phyloP scores from a whole-genome alignment of 2,888 invertebrate species.

The Spodoptera littoralis region DNA sequence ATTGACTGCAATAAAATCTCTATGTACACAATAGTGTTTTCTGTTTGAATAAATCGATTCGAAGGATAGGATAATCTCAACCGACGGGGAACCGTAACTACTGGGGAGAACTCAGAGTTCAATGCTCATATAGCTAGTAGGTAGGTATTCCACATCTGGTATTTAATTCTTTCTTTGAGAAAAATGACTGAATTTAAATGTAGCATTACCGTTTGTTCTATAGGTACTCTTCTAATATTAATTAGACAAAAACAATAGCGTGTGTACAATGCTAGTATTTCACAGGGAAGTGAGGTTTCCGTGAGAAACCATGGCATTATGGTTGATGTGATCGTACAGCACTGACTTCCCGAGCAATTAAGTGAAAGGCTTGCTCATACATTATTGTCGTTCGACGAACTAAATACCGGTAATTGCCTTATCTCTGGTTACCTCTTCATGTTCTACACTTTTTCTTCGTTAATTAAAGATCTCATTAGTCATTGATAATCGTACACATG shows the following conservation, averaged over 20 bases:
- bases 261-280: slow-evolving; percentile 40
- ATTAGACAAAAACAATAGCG: slow-evolving; percentile 35
- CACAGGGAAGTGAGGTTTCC: slow-evolving; percentile 55
- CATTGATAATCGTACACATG: slow-evolving; percentile 7
- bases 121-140: too few species aligned
- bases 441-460: slow-evolving; percentile 20
- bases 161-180: too few species aligned
- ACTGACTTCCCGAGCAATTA: slow-evolving; percentile 49
- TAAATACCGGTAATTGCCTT: slow-evolving; percentile 43
- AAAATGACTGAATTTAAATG: slow-evolving; percentile 9
- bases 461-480: slow-evolving; percentile 27
- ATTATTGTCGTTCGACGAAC: slow-evolving; percentile 47
- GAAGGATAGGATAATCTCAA: too few species aligned
- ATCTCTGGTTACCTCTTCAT: slow-evolving; percentile 36
- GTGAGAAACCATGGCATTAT: slow-evolving; percentile 49
- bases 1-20: background rate
- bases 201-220: slow-evolving; percentile 28
- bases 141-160: too few species aligned
- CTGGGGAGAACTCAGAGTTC: too few species aligned
- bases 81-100: too few species aligned
- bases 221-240: slow-evolving; percentile 33
- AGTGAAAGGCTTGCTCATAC: slow-evolving; percentile 47
- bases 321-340: slow-evolving; percentile 38
- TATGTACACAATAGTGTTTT: background rate
- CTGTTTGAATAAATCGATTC: slow-evolving; percentile 19